Evolutionary conservation across 2,888 invertebrate species (phyloP).

Genomic region (Cantharis flavilabris): DNA sequence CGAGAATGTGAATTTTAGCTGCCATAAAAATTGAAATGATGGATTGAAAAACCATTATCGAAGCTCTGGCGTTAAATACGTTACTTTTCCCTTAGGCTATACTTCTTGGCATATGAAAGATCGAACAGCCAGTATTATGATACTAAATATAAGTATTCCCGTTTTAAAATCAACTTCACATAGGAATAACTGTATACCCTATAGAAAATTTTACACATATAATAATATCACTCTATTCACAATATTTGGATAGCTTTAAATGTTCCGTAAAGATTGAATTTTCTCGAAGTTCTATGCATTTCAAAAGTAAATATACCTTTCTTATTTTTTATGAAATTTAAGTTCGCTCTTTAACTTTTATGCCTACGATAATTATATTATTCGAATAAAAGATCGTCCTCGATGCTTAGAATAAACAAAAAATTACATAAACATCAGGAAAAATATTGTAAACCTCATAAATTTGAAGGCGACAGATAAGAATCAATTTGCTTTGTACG

Average conservation of each 20-base stretch:
- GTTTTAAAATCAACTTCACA: constrained; percentile 22
- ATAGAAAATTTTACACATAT: constrained; percentile 1
- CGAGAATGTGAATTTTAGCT: constrained; percentile 34
- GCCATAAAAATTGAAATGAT: constrained; percentile 39
- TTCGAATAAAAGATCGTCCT: neutral
- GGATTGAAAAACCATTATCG: constrained; percentile 37
- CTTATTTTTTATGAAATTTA: neutral
- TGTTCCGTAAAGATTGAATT: constrained; percentile 1
- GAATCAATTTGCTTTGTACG: constrained; percentile 25
- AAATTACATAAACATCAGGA: neutral
- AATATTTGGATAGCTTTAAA: constrained; percentile 7
- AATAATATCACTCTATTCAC: neutral
- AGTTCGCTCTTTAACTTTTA: neutral
- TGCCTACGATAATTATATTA: neutral
- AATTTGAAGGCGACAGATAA: constrained; percentile 16
- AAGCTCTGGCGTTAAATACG: constrained; percentile 31
- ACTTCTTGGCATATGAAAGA: constrained; percentile 29
- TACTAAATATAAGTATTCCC: constrained; percentile 23
- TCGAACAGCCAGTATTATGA: constrained; percentile 27
- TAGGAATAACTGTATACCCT: constrained; percentile 17
- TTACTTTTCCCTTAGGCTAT: constrained; percentile 30
- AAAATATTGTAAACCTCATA: constrained; percentile 9
- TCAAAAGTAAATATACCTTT: neutral
- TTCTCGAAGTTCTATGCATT: neutral
- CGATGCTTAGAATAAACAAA: neutral